Evolutionary conservation across 2,797 vertebrate species (phyloP).

Genomic region (Scolopax bukidnonensis): DNA sequence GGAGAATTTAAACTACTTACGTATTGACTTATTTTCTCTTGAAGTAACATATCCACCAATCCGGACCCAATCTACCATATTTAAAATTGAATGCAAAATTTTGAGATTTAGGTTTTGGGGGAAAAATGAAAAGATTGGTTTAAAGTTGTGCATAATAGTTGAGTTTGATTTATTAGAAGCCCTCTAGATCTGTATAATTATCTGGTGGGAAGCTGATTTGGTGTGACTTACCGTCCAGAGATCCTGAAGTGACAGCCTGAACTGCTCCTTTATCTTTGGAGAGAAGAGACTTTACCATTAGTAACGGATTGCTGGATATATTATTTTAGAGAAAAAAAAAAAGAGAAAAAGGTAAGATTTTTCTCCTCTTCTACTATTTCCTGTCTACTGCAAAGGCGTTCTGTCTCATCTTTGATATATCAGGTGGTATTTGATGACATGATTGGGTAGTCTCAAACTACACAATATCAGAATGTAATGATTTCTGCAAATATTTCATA

Average conservation of each 20-base stretch:
- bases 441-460: background rate
- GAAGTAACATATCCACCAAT: constrained; percentile 76
- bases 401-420: background rate
- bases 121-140: constrained; percentile 4
- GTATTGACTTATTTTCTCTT: constrained; percentile 71
- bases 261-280: constrained; percentile 74
- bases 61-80: constrained; percentile 47
- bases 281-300: constrained; percentile 71
- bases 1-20: constrained; percentile 65
- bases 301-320: constrained; percentile 76
- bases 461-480: background rate
- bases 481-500: background rate
- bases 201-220: constrained; percentile 70
- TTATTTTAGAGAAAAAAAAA: constrained; percentile 74
- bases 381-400: constrained; percentile 36
- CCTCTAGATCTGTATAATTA: constrained; percentile 53
- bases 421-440: background rate
- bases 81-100: background rate
- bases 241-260: constrained; percentile 76
- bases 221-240: constrained; percentile 71
- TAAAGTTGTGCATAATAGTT: constrained; percentile 38
- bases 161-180: constrained; percentile 56
- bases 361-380: constrained; percentile 46
- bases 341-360: constrained; percentile 56
- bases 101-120: constrained; percentile 33